Evolutionary conservation across 2,888 invertebrate species (phyloP).

Genomic region (Psylliodes chrysocephalus): DNA sequence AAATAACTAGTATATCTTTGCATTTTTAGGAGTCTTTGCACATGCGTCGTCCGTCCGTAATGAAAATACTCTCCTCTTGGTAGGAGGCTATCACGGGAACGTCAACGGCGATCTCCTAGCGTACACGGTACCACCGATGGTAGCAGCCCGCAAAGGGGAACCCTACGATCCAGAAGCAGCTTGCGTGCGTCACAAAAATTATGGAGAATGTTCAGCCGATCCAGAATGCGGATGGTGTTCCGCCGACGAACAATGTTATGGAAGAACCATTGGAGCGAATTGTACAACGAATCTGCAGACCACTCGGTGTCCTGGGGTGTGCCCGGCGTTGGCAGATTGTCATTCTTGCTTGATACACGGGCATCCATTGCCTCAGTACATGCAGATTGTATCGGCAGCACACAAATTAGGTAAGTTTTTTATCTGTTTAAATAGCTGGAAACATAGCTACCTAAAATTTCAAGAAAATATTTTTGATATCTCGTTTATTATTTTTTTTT

Average conservation of each 20-base stretch:
- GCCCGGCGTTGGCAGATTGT: conserved; percentile 88
- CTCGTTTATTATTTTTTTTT: too few species aligned
- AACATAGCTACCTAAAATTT: too few species aligned
- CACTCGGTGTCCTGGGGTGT: conserved; percentile 86
- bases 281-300: conserved; percentile 92
- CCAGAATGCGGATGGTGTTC: conserved; percentile 97
- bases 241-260: conserved; percentile 76
- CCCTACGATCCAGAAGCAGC: conserved; percentile 78
- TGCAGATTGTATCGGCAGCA: conserved; percentile 72
- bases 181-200: conserved; percentile 78
- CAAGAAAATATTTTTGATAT: too few species aligned
- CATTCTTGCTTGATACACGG: conserved; percentile 90
- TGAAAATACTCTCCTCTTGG: conserved; percentile 84
- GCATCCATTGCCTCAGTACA: conserved; percentile 64
- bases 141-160: conserved; percentile 73
- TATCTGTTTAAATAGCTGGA: background rate
- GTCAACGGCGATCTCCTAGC: conserved; percentile 89
- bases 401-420: conserved; percentile 72
- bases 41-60: conserved; percentile 85
- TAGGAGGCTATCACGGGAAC: conserved; percentile 93
- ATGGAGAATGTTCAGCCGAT: conserved; percentile 86
- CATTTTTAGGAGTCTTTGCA: conserved; percentile 76
- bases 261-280: conserved; percentile 86
- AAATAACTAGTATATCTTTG: too few species aligned
- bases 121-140: conserved; percentile 85